These are phyloP conservation scores for Beroe ovata DNA, from an alignment of 37 sponge, comb jelly and placozoan species.

Conservation along the genomic window DNA sequence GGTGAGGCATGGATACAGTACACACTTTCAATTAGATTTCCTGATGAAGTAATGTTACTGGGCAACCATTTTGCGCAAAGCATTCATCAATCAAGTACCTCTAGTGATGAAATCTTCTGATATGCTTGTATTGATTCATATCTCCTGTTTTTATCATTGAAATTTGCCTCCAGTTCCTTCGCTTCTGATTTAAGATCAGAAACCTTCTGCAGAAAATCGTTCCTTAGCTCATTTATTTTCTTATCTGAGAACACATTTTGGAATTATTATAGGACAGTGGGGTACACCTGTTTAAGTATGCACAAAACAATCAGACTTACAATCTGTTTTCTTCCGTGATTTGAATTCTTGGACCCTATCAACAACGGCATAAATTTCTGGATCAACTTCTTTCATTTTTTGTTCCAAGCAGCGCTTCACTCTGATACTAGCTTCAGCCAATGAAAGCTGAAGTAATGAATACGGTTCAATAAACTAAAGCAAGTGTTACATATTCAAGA, in stretches of 20 bases:
- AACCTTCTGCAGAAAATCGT: not conserved
- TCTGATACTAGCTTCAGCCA: slow-evolving; percentile 35
- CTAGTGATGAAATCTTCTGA: not conserved
- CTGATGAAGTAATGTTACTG: too few species aligned
- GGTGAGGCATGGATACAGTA: too few species aligned
- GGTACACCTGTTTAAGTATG: too few species aligned
- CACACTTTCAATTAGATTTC: too few species aligned
- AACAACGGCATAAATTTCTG: not conserved
- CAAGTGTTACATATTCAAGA: too few species aligned
- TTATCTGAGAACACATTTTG: too few species aligned
- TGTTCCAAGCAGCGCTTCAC: not conserved
- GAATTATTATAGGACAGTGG: too few species aligned
- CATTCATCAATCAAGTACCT: too few species aligned
- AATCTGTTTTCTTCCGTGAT: not conserved
- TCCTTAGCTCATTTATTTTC: not conserved
- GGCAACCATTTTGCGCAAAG: too few species aligned
- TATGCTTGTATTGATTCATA: slow-evolving; percentile 38
- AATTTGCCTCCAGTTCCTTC: not conserved
- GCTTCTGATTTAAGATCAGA: not conserved
- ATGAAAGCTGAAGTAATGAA: slow-evolving; percentile 41
- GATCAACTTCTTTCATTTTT: slow-evolving; percentile 21
- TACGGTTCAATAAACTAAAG: too few species aligned
- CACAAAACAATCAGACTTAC: too few species aligned
- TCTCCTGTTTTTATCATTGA: slow-evolving; percentile 3
- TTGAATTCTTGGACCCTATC: slow-evolving; percentile 9